These are phyloP conservation scores for Amphipoea lucens DNA, from an alignment of 2,888 invertebrate species.

Conservation along the genomic window DNA sequence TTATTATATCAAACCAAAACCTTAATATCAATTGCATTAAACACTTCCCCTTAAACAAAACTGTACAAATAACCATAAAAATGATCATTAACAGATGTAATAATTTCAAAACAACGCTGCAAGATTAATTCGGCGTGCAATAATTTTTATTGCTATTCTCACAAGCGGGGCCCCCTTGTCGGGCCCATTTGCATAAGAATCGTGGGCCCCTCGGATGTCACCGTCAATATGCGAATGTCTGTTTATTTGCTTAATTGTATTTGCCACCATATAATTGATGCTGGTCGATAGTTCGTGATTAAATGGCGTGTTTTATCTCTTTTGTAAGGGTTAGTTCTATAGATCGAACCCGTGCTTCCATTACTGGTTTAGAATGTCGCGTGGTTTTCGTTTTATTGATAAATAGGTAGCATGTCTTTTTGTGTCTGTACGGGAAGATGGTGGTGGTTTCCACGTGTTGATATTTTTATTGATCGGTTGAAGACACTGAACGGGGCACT, in stretches of 20 bases:
- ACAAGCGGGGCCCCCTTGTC: conserved; percentile 74
- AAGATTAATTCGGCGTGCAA: conserved; percentile 65
- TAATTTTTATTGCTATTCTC: conserved; percentile 78
- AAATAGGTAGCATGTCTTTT: conserved; percentile 9
- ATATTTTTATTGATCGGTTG: not conserved
- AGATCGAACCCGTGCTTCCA: conserved; percentile 14
- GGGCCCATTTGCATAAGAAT: conserved; percentile 84
- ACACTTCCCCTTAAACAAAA: conserved; percentile 15
- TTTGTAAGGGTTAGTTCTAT: conserved; percentile 40
- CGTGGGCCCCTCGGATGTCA: conserved; percentile 76
- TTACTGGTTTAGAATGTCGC: conserved; percentile 26
- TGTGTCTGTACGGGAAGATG: not conserved
- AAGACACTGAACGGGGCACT: not conserved
- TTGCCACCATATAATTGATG: conserved; percentile 75
- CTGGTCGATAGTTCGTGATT: conserved; percentile 62
- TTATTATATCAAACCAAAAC: conserved; percentile 6
- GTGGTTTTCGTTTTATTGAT: conserved; percentile 16
- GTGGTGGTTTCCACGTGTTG: not conserved
- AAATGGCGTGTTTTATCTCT: conserved; percentile 50
- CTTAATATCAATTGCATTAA: conserved; percentile 41
- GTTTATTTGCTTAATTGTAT: conserved; percentile 87
- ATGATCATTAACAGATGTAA: conserved; percentile 52
- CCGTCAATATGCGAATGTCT: conserved; percentile 78
- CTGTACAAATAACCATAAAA: conserved; percentile 56
- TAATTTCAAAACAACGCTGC: conserved; percentile 58